These are phyloP conservation scores for Smittia sp. DNA, from an alignment of 2,888 invertebrate species.

Conservation along the genomic window DNA sequence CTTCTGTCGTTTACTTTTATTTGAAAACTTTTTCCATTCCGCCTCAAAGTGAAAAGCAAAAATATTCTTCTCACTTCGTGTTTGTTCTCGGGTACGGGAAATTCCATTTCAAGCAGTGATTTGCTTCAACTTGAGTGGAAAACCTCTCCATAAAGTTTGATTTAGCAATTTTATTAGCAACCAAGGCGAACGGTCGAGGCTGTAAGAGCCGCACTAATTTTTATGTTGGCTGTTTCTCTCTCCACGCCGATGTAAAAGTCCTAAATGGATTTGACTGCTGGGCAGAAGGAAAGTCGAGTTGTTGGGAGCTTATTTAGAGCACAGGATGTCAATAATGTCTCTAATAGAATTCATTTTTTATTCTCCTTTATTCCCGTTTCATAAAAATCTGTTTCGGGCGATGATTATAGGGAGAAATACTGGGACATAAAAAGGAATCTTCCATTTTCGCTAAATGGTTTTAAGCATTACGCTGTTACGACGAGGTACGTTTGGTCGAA, in stretches of 20 bases:
- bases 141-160: neutral
- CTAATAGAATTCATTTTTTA: neutral
- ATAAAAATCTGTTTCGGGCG: neutral
- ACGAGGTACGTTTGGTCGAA: too few relatives aligned
- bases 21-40: constrained; percentile 18
- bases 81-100: too few relatives aligned
- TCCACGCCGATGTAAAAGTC: neutral
- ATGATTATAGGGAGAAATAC: too few relatives aligned
- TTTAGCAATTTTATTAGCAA: neutral
- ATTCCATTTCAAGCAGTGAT: too few relatives aligned
- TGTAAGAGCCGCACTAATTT: constrained; percentile 29
- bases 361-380: neutral
- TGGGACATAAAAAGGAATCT: too few relatives aligned
- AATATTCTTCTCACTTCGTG: neutral
- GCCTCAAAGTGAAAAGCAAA: too few relatives aligned
- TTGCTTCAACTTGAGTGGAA: neutral
- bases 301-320: neutral
- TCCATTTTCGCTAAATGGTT: too few relatives aligned
- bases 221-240: constrained; percentile 13
- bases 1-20: constrained; percentile 26
- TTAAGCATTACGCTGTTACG: too few relatives aligned
- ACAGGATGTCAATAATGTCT: neutral
- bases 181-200: constrained; percentile 9
- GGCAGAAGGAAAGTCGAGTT: neutral
- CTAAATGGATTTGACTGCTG: neutral